Conservation (phyloP, 1,140 invertebrate species). For the Trissolcus basalis region DNA sequence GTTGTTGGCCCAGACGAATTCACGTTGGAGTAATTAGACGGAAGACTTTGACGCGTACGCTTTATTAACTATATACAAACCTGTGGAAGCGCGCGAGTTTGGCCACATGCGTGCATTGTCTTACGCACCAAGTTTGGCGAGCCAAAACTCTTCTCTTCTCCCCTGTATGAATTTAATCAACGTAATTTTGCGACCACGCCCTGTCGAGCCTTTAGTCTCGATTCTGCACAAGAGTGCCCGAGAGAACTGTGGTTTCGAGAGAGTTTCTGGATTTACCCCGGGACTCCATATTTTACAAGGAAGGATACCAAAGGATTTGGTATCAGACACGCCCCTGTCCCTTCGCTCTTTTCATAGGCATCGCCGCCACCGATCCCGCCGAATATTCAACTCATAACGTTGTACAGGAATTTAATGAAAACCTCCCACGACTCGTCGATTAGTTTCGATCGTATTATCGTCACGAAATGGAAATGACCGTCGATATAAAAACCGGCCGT, state of each 20-base stretch:
- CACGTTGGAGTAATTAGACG: slow-evolving; percentile 49
- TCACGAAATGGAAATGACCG: slow-evolving; percentile 15
- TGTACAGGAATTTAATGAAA: slow-evolving; percentile 61
- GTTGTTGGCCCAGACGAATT: slow-evolving; percentile 8
- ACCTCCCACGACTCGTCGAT: slow-evolving; percentile 41
- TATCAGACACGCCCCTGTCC: slow-evolving; percentile 61
- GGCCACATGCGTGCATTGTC: slow-evolving; percentile 59
- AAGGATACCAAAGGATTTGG: slow-evolving; percentile 49
- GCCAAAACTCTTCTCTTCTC: slow-evolving; percentile 39
- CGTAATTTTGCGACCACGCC: slow-evolving; percentile 68
- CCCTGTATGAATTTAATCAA: slow-evolving; percentile 67
- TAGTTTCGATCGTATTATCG: slow-evolving; percentile 33
- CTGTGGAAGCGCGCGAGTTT: neutral
- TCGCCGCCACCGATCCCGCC: slow-evolving; percentile 21
- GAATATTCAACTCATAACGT: slow-evolving; percentile 51
- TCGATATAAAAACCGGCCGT: neutral
- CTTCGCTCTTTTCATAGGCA: slow-evolving; percentile 49
- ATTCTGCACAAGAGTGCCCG: slow-evolving; percentile 36
- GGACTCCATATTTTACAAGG: slow-evolving; percentile 59
- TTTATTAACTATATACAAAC: slow-evolving; percentile 33
- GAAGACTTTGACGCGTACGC: slow-evolving; percentile 51
- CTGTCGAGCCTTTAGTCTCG: slow-evolving; percentile 49
- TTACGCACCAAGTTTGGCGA: slow-evolving; percentile 61
- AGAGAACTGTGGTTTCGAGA: slow-evolving; percentile 45
- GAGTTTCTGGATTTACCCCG: slow-evolving; percentile 63